Evolutionary conservation across 1,140 invertebrate genomes (phyloP).

Genomic region (Drosophila tsacasi): DNA sequence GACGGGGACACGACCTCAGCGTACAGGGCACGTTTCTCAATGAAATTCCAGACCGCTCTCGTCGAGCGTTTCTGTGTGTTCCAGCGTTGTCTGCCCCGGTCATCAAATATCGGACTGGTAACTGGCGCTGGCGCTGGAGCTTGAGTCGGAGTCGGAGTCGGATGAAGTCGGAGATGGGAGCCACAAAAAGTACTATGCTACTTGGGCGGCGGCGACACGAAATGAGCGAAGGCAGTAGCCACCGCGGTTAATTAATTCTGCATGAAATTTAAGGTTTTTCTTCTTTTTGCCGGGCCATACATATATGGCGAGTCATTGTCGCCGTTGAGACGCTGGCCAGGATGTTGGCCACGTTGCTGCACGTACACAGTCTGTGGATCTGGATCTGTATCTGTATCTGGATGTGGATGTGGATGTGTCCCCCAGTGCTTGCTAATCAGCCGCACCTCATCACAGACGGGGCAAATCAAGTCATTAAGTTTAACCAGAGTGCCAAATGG

Average conservation of each 20-base stretch:
- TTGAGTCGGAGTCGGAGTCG: neutral
- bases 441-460: constrained; percentile 66
- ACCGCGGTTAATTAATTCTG: constrained; percentile 84
- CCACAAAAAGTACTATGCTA: constrained; percentile 56
- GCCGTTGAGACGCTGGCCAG: constrained; percentile 54
- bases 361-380: constrained; percentile 55
- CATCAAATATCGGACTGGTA: constrained; percentile 68
- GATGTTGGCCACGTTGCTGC: constrained; percentile 65
- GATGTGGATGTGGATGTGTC: constrained; percentile 9
- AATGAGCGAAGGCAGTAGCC: constrained; percentile 58
- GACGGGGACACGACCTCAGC: constrained; percentile 74
- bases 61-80: constrained; percentile 78
- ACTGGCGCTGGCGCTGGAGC: neutral
- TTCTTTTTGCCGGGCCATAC: constrained; percentile 22
- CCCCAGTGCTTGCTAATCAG: constrained; percentile 68
- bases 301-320: constrained; percentile 82
- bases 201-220: constrained; percentile 77
- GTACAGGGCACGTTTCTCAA: constrained; percentile 82
- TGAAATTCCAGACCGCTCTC: constrained; percentile 78
- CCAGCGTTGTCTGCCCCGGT: constrained; percentile 75
- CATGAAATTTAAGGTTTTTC: constrained; percentile 78
- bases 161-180: constrained; percentile 29
- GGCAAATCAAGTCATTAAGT: constrained; percentile 82
- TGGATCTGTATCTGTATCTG: constrained; percentile 13
- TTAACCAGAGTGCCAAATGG: constrained; percentile 76